Conservation (phyloP, 2,113 vertebrate species). For the Drymodes brunneopygia region DNA sequence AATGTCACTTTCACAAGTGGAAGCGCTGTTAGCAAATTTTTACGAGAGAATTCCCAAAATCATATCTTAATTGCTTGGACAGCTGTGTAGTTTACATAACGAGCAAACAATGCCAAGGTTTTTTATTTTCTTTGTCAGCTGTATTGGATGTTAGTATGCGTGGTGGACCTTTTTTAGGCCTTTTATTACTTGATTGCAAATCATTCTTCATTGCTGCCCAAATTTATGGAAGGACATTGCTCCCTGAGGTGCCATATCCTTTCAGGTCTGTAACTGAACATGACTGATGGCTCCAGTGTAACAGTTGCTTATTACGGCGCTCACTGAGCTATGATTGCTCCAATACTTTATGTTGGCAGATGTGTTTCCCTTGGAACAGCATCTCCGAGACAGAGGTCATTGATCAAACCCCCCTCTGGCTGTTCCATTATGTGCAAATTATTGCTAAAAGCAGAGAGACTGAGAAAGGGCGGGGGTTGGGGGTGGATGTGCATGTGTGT, state of each 20-base stretch:
- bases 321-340: slow-evolving; percentile 88
- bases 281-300: slow-evolving; percentile 84
- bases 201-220: slow-evolving; percentile 89
- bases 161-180: slow-evolving; percentile 80
- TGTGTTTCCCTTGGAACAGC: slow-evolving; percentile 87
- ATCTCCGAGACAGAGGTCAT: slow-evolving; percentile 86
- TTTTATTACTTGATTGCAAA: slow-evolving; percentile 90
- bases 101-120: slow-evolving; percentile 84
- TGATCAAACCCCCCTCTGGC: slow-evolving; percentile 86
- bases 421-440: slow-evolving; percentile 90
- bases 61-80: slow-evolving; percentile 86
- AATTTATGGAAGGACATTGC: slow-evolving; percentile 90
- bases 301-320: slow-evolving; percentile 86
- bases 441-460: slow-evolving; percentile 82
- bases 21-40: slow-evolving; percentile 82
- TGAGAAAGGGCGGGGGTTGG: background rate
- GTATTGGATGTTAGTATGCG: slow-evolving; percentile 83
- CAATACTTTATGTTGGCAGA: slow-evolving; percentile 91
- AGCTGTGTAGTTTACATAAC: slow-evolving; percentile 86
- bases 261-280: slow-evolving; percentile 88
- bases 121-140: slow-evolving; percentile 84
- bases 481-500: background rate
- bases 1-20: slow-evolving; percentile 86
- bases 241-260: slow-evolving; percentile 86
- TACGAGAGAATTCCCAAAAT: slow-evolving; percentile 85